Conservation (phyloP, 2,797 vertebrate genomes). For the Galagoides demidoff region DNA sequence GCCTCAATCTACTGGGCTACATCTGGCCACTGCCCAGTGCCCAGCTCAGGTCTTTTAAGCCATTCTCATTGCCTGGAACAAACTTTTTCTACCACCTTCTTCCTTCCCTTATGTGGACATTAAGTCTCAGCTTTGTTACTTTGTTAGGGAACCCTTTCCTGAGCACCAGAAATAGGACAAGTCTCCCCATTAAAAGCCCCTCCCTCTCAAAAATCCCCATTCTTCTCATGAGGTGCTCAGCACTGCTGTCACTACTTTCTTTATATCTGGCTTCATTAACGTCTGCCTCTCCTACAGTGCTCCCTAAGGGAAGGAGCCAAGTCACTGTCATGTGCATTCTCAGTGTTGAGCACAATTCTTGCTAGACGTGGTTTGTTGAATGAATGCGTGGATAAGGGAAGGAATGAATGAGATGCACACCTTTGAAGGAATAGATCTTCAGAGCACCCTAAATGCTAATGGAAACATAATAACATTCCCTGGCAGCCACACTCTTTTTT, state of each 20-base stretch:
- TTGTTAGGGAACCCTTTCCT: neutral
- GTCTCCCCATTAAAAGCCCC: neutral
- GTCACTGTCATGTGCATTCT: neutral
- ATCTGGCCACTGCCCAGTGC: neutral
- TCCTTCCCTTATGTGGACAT: neutral
- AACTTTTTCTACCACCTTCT: neutral
- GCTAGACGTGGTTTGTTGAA: neutral
- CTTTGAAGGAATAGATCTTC: neutral
- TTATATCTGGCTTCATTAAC: neutral
- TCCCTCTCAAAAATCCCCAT: neutral
- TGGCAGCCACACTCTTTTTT: neutral
- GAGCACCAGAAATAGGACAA: too few species aligned
- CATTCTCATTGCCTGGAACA: neutral
- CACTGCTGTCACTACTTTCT: neutral
- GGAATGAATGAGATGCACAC: neutral
- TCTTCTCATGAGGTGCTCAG: too few species aligned
- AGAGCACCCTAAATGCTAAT: neutral
- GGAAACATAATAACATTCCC: neutral
- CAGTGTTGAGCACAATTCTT: neutral
- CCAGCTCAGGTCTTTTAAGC: neutral
- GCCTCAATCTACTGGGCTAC: rapidly evolving
- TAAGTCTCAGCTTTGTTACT: neutral
- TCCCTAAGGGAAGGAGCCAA: neutral
- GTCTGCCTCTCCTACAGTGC: neutral
- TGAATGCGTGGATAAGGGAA: neutral